A percentile compares a stretch with the other conserved stretches of the same genome.
Evolutionary conservation across 2,797 vertebrate genomes (phyloP).

Genomic region (Austrolebias charrua): DNA sequence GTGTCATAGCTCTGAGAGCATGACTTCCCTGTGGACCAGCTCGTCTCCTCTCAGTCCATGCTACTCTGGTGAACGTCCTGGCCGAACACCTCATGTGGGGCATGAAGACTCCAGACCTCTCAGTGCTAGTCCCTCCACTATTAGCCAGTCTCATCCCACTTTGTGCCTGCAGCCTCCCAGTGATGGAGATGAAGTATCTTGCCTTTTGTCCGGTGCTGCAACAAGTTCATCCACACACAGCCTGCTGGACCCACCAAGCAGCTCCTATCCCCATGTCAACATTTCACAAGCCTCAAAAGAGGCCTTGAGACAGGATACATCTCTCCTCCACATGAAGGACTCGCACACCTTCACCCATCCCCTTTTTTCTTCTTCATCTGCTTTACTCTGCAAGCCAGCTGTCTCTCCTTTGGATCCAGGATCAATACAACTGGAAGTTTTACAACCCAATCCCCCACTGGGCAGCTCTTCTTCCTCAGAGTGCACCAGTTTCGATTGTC

Average conservation of each 20-base stretch:
- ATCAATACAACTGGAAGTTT: constrained; percentile 37
- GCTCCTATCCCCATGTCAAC: constrained; percentile 45
- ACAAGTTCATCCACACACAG: constrained; percentile 62
- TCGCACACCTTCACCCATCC: constrained; percentile 37
- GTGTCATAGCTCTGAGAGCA: constrained; percentile 41
- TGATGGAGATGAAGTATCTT: constrained; percentile 54
- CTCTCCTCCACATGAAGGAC: constrained; percentile 56
- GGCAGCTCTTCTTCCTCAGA: constrained; percentile 56
- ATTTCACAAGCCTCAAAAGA: constrained; percentile 44
- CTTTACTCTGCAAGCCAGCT: constrained; percentile 28
- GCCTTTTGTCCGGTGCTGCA: constrained; percentile 61
- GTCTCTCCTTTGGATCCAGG: constrained; percentile 59
- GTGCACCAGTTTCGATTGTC: constrained; percentile 78
- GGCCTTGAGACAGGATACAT: constrained; percentile 49
- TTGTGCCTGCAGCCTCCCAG: constrained; percentile 70
- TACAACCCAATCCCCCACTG: constrained; percentile 41
- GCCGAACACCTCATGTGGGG: constrained; percentile 26
- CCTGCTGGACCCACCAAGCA: constrained; percentile 45
- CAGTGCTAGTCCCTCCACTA: constrained; percentile 40
- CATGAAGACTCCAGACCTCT: constrained; percentile 45
- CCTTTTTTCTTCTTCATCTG: constrained; percentile 41
- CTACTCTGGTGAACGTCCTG: constrained; percentile 40
- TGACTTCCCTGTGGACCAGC: constrained; percentile 50
- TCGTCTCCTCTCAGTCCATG: constrained; percentile 49
- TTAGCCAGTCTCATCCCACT: constrained; percentile 76